A percentile compares a stretch with the other conserved stretches of the same genome.
Evolutionary conservation across 2,888 invertebrate genomes (phyloP).

Genomic region (Eupithecia centaureata): DNA sequence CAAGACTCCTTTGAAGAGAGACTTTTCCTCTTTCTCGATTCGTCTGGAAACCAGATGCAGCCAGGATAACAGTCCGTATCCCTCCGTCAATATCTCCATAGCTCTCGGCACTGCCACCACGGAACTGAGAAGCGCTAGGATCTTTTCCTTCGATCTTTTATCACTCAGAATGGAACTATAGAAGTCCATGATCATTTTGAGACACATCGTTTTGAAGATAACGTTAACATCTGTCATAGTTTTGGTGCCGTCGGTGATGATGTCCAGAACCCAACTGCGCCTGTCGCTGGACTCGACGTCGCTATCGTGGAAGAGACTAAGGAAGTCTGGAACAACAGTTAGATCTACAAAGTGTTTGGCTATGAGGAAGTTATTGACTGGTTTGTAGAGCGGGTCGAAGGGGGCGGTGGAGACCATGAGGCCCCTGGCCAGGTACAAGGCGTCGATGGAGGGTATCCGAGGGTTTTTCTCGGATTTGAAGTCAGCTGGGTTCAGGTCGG

Average conservation of each 20-base stretch:
- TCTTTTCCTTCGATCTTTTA: conserved; percentile 84
- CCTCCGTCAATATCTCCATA: conserved; percentile 86
- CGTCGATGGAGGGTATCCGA: conserved; percentile 84
- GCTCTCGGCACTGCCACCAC: conserved; percentile 86
- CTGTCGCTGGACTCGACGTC: conserved; percentile 88
- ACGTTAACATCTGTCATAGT: conserved; percentile 89
- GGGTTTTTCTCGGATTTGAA: conserved; percentile 59
- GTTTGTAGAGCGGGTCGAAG: conserved; percentile 89
- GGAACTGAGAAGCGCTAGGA: conserved; percentile 86
- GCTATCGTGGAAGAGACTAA: conserved; percentile 91
- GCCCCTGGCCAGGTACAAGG: conserved; percentile 88
- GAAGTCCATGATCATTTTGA: conserved; percentile 90
- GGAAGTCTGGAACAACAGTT: conserved; percentile 93
- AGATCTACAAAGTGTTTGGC: conserved; percentile 91
- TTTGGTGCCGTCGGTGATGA: conserved; percentile 90
- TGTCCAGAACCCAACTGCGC: conserved; percentile 90
- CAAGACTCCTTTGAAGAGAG: conserved; percentile 56
- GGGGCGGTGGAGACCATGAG: conserved; percentile 90
- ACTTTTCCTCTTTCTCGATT: conserved; percentile 58
- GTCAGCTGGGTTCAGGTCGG: conserved; percentile 44
- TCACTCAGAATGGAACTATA: conserved; percentile 87
- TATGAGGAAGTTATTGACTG: conserved; percentile 90
- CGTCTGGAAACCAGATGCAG: conserved; percentile 71
- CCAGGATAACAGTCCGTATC: conserved; percentile 90
- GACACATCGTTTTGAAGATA: conserved; percentile 88